phyloP scores from a whole-genome alignment of 2,797 vertebrate species.

The Leptoclinus maculatus region DNA sequence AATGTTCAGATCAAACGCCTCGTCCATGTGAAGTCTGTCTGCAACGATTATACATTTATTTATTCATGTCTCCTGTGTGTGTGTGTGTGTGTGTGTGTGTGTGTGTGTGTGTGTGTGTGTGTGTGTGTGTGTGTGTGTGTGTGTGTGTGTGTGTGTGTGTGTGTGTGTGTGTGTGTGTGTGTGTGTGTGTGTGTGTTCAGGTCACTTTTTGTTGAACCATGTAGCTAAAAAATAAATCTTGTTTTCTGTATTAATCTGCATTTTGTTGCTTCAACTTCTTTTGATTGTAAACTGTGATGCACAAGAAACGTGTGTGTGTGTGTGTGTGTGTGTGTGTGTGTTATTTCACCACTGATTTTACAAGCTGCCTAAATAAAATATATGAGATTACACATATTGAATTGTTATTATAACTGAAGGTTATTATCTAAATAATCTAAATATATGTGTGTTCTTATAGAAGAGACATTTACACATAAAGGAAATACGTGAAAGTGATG shows the following conservation, averaged over 20 bases:
- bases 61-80: neutral
- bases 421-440: neutral
- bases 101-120: conserved; percentile 2
- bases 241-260: conserved; percentile 33
- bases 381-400: no score
- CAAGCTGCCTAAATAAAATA: no score
- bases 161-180: neutral
- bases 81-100: neutral
- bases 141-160: neutral
- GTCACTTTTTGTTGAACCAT: conserved; percentile 9
- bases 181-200: neutral
- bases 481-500: neutral
- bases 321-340: neutral
- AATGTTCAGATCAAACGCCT: conserved; percentile 42
- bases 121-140: neutral
- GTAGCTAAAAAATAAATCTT: conserved; percentile 21
- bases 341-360: no score
- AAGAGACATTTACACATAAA: no score
- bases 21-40: neutral
- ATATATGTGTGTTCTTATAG: neutral
- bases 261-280: conserved; percentile 38
- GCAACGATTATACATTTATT: no score
- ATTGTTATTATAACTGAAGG: neutral
- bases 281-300: conserved; percentile 52
- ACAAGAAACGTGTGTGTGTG: conserved; percentile 3